Evolutionary conservation across 2,113 vertebrate genomes (phyloP).

Genomic region (Scomber japonicus): DNA sequence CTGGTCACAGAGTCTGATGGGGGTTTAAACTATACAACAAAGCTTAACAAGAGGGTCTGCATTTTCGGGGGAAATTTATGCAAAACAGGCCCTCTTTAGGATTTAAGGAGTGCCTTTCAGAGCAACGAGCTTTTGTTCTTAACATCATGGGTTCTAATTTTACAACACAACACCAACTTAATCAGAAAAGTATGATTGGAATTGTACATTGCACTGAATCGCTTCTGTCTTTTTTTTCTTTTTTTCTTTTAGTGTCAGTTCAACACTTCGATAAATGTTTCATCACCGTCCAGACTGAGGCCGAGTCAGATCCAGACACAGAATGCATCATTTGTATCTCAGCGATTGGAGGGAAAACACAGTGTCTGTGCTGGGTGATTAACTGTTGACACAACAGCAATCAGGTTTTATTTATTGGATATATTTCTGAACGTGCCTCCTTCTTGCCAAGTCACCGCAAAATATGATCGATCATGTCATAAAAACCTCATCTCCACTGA

Average conservation of each 20-base stretch:
- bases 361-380: constrained; percentile 56
- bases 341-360: constrained; percentile 39
- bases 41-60: constrained; percentile 53
- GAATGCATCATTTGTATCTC: constrained; percentile 46
- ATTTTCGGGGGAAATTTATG: constrained; percentile 8
- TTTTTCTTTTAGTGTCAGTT: constrained; percentile 28
- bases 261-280: constrained; percentile 44
- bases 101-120: constrained; percentile 29
- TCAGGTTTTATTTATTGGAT: constrained; percentile 66
- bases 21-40: constrained; percentile 18
- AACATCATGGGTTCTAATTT: not conserved
- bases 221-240: constrained; percentile 14
- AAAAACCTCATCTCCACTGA: constrained; percentile 59
- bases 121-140: constrained; percentile 43
- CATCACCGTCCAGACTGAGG: constrained; percentile 60
- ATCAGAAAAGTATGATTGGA: constrained; percentile 52
- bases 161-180: constrained; percentile 32
- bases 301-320: constrained; percentile 25
- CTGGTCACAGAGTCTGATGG: constrained; percentile 25
- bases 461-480: constrained; percentile 63
- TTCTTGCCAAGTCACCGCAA: constrained; percentile 51
- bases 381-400: constrained; percentile 73
- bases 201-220: constrained; percentile 24
- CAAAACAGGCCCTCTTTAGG: constrained; percentile 29
- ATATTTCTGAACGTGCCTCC: constrained; percentile 42